Evolutionary conservation across 1,140 invertebrate species (phyloP).

Genomic region (Pseudomyrmex sp.): DNA sequence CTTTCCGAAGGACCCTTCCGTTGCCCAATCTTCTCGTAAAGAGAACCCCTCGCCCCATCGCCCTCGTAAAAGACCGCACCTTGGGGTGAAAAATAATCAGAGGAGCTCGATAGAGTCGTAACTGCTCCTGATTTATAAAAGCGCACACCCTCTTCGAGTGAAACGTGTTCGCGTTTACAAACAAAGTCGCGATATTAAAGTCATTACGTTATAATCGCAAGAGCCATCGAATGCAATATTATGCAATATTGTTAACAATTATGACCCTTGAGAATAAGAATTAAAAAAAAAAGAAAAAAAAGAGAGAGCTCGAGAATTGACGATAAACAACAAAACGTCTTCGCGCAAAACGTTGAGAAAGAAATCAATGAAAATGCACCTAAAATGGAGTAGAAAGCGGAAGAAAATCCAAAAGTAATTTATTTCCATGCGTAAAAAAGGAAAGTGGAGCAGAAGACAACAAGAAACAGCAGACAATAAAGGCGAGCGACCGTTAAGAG

Average conservation of each 20-base stretch:
- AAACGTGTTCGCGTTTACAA: constrained; percentile 39
- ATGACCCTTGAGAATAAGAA: not conserved
- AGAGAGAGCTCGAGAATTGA: not conserved
- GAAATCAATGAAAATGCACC: constrained; percentile 6
- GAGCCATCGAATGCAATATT: too few species aligned
- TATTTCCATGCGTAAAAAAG: constrained; percentile 25
- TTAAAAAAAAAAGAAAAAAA: not conserved
- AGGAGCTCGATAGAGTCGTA: constrained; percentile 59
- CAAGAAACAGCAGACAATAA: constrained; percentile 37
- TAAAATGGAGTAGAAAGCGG: constrained; percentile 24
- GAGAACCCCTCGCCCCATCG: constrained; percentile 60
- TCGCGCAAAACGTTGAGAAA: not conserved
- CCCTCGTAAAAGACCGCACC: constrained; percentile 57
- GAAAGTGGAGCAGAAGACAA: not conserved
- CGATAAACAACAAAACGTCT: not conserved
- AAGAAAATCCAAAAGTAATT: constrained; percentile 16
- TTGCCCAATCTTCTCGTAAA: constrained; percentile 69
- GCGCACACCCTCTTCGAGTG: constrained; percentile 1
- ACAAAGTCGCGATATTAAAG: constrained; percentile 16
- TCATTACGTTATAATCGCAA: not conserved
- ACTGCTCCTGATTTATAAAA: constrained; percentile 60
- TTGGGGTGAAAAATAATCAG: constrained; percentile 69
- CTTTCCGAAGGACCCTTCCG: constrained; percentile 49
- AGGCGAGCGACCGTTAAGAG: not conserved
- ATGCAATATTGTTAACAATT: not conserved